A percentile compares a stretch with the other conserved stretches of the same genome.
These are phyloP conservation scores for Rhynchophorus ferrugineus DNA, from an alignment of 1,140 invertebrate species.

Conservation along the genomic window DNA sequence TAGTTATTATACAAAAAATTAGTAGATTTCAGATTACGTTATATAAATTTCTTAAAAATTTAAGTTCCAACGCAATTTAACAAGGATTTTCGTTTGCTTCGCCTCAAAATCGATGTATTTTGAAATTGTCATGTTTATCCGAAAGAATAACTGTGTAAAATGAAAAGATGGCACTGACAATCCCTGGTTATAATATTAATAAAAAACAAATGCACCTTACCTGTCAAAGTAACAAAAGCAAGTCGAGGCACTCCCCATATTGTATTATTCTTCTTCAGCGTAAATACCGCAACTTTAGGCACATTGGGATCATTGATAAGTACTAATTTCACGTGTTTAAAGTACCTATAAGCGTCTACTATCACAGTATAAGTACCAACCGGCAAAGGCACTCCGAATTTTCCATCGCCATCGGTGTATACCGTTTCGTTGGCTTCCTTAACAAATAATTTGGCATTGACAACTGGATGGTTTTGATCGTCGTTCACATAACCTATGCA, in stretches of 20 bases:
- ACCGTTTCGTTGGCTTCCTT: slow-evolving; percentile 40
- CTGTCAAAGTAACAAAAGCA: slow-evolving; percentile 63
- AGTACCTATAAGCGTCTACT: slow-evolving; percentile 50
- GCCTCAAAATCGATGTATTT: neutral
- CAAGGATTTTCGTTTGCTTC: too few relatives aligned
- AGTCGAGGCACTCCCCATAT: slow-evolving; percentile 65
- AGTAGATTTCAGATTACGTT: neutral
- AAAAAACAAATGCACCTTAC: too few relatives aligned
- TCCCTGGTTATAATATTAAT: too few relatives aligned
- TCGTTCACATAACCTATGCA: slow-evolving; percentile 51
- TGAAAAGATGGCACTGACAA: too few relatives aligned
- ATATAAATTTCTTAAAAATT: slow-evolving; percentile 6
- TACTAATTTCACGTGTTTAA: slow-evolving; percentile 47
- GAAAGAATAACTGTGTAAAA: neutral
- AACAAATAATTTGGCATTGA: slow-evolving; percentile 48
- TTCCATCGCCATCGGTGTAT: slow-evolving; percentile 47
- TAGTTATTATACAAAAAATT: too few relatives aligned
- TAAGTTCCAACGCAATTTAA: neutral
- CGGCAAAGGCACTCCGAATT: slow-evolving; percentile 49
- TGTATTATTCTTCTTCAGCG: slow-evolving; percentile 54
- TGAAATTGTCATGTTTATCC: neutral
- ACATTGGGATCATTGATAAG: slow-evolving; percentile 41
- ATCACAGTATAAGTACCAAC: slow-evolving; percentile 49
- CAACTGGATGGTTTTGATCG: slow-evolving; percentile 49
- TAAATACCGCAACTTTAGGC: slow-evolving; percentile 54